Evolutionary conservation across 2,888 invertebrate species (phyloP), one percentile per base, ranked within the genome.

Genomic region (Carterocephalus palaemon): DNA sequence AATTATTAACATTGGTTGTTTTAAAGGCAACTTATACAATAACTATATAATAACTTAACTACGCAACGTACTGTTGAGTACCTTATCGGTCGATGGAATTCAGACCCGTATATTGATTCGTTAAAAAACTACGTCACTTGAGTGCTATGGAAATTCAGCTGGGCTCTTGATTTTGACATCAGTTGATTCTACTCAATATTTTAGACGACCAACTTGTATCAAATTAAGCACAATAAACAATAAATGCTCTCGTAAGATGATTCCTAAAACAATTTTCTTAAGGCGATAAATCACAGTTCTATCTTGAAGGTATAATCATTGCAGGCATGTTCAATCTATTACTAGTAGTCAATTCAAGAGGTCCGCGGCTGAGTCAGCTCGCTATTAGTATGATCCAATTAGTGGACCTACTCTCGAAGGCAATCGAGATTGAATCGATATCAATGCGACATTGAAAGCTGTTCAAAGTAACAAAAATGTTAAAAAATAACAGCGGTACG

Each of bases 31-130:
- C 49, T 64, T 61, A 64, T 62, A 70, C 67, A 70, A 69, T 70
- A 71, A 68, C 63, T 63, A 63, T 70, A 70, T 78, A 80, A 80
- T 79, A 75, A 81, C 79, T 80, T 80, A 76, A 79, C 77, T 76
- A 72, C 73, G 59, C 58, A 57, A 66, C 56, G 62, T 57, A 60
- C 62, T 67, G 62, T 53, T 48, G 51, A 46, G 47, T 61, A 50
- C 66, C 55, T 59, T 62, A 70, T 70, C 70, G 70, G 75, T 51
- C 64, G 69, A 70, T 29, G 61, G 76, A 72, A 78, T 78, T 70
- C 62, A 59, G 63, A 58, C 54, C 62, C 63, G 67, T 71, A 75
- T 67, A 75, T 66, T 62, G 41, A 48, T 34, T 15, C 36, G 26
- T 17, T 37, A 6, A 31, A 41, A 47, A 50, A 47, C 31, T 16